Evolutionary conservation across 2,888 invertebrate genomes (phyloP).

Genomic region (Morpho helenor): DNA sequence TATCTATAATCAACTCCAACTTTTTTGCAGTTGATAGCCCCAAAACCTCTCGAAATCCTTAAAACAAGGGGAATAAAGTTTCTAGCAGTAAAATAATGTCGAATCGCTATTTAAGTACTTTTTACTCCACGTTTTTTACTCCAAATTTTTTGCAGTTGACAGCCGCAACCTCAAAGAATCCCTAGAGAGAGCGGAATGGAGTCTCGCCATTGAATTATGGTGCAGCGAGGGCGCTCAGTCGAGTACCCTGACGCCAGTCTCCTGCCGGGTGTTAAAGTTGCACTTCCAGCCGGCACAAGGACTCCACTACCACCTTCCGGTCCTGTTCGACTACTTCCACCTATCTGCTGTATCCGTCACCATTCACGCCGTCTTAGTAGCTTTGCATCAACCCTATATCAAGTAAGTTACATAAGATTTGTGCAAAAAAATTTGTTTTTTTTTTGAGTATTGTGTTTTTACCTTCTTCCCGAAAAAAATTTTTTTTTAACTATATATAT

Average conservation of each 20-base stretch:
- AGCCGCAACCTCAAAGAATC: constrained; percentile 92
- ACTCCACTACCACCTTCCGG: constrained; percentile 94
- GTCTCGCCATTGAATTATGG: constrained; percentile 93
- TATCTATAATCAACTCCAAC: no score
- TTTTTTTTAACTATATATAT: no score
- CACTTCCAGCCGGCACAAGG: constrained; percentile 92
- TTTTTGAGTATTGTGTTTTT: no score
- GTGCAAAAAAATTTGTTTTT: no score
- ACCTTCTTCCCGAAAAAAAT: no score
- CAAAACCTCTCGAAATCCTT: no score
- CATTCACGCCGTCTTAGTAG: constrained; percentile 94
- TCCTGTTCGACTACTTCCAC: constrained; percentile 98
- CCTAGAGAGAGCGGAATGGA: constrained; percentile 91
- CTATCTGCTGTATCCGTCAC: constrained; percentile 94
- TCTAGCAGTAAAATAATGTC: no score
- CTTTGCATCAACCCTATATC: constrained; percentile 94
- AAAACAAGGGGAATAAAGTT: no score
- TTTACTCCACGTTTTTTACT: no score
- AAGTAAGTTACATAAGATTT: constrained; percentile 81
- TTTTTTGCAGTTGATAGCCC: no score
- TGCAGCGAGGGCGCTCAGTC: constrained; percentile 91
- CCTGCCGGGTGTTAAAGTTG: constrained; percentile 88
- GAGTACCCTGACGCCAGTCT: constrained; percentile 81
- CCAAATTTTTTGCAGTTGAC: constrained; percentile 79
- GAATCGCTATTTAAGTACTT: neutral